Evolutionary conservation across 2,888 invertebrate genomes (phyloP).

Genomic region (Diaphora mendica): DNA sequence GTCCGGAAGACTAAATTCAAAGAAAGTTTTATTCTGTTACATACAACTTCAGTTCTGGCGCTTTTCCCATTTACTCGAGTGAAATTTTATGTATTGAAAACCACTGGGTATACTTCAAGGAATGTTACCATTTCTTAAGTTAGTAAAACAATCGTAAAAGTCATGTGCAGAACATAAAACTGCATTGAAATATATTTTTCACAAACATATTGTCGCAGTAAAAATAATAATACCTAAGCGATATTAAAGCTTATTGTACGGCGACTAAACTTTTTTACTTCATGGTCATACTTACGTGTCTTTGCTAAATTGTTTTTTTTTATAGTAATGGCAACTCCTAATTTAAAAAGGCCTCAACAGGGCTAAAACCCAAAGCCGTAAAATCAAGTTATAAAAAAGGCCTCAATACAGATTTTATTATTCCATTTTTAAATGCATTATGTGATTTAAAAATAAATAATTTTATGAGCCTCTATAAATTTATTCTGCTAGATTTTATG

Average conservation of each 20-base stretch:
- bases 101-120: conserved; percentile 27
- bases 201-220: background rate
- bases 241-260: background rate
- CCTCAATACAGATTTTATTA: background rate
- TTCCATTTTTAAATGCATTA: background rate
- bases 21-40: conserved; percentile 52
- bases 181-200: background rate
- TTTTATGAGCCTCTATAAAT: background rate
- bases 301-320: too few species aligned
- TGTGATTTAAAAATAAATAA: background rate
- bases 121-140: conserved; percentile 29
- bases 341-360: too few species aligned
- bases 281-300: too few species aligned
- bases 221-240: background rate
- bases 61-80: conserved; percentile 49
- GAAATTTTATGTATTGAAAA: conserved; percentile 55
- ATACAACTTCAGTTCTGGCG: conserved; percentile 52
- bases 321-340: background rate
- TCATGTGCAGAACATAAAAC: background rate
- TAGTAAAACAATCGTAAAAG: conserved; percentile 18
- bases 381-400: too few species aligned
- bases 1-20: conserved; percentile 43
- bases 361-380: too few species aligned
- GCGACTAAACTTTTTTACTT: background rate
- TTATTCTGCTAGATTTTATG: background rate